These are phyloP conservation scores for Opisthocomus hoazin DNA, from an alignment of 2,113 vertebrate genomes.

Conservation along the genomic window DNA sequence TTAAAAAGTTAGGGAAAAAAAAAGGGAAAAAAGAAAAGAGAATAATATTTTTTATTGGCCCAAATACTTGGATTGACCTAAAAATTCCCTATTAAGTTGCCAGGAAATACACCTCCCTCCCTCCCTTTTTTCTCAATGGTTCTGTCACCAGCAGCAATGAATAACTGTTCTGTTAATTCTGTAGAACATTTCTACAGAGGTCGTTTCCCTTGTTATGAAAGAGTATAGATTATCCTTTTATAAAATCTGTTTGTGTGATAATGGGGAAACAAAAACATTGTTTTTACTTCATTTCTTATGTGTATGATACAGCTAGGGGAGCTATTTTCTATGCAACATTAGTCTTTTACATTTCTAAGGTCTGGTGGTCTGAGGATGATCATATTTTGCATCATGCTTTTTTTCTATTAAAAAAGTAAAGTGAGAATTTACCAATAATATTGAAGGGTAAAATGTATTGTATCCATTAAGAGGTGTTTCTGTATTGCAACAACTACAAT, in stretches of 20 bases:
- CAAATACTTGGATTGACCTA: background rate
- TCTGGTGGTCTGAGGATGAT: background rate
- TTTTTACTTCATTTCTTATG: background rate
- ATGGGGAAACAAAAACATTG: accelerated
- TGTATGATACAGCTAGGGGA: background rate
- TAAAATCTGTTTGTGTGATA: background rate
- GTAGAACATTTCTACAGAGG: background rate
- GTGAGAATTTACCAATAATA: background rate
- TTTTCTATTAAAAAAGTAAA: background rate
- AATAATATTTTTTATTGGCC: background rate
- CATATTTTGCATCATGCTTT: background rate
- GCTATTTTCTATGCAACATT: background rate
- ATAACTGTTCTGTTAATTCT: background rate
- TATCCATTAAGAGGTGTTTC: background rate
- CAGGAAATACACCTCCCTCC: background rate
- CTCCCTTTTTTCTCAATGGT: accelerated
- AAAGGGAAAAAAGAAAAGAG: background rate
- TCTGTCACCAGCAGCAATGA: background rate
- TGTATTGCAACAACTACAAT: background rate
- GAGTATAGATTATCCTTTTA: background rate
- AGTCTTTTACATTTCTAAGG: background rate
- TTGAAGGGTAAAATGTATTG: background rate
- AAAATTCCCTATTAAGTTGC: background rate
- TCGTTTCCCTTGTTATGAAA: background rate
- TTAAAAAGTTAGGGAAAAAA: background rate